Conservation (phyloP, 2,888 invertebrate species). For the Drosophila nr. perissopoda region DNA sequence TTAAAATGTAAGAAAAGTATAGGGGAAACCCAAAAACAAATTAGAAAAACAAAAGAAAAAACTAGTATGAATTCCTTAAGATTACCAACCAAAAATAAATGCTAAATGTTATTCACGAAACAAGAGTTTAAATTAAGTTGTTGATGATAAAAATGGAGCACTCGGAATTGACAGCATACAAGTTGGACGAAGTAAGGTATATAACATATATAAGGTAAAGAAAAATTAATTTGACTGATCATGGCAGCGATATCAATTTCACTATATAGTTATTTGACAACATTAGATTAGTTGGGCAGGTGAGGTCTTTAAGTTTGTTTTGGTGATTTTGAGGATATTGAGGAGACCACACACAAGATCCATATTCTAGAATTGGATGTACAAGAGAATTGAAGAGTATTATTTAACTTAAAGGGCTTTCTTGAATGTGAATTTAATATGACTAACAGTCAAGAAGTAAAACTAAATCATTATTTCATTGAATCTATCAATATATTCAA, state of each 20-base stretch:
- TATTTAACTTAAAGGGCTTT: not conserved
- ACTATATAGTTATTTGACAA: not conserved
- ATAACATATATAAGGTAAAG: not conserved
- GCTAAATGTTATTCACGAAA: too few relatives aligned
- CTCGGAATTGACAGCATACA: too few relatives aligned
- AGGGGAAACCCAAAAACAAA: too few relatives aligned
- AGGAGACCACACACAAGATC: not conserved
- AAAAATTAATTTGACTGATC: not conserved
- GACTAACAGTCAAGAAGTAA: not conserved
- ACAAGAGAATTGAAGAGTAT: not conserved
- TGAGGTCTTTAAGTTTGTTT: not conserved
- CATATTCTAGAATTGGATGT: not conserved
- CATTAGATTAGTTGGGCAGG: not conserved
- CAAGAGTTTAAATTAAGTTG: too few relatives aligned
- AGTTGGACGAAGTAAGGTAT: not conserved
- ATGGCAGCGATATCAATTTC: not conserved
- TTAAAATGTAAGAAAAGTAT: too few relatives aligned
- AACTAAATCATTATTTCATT: not conserved
- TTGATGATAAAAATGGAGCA: too few relatives aligned
- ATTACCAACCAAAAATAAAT: too few relatives aligned
- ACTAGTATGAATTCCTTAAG: too few relatives aligned
- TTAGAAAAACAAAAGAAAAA: too few relatives aligned
- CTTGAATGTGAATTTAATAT: not conserved
- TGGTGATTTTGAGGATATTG: too few relatives aligned
- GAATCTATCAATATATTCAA: too few relatives aligned